phyloP scores from a whole-genome alignment of 1,140 invertebrate genomes.

The Lepidurus couesii region DNA sequence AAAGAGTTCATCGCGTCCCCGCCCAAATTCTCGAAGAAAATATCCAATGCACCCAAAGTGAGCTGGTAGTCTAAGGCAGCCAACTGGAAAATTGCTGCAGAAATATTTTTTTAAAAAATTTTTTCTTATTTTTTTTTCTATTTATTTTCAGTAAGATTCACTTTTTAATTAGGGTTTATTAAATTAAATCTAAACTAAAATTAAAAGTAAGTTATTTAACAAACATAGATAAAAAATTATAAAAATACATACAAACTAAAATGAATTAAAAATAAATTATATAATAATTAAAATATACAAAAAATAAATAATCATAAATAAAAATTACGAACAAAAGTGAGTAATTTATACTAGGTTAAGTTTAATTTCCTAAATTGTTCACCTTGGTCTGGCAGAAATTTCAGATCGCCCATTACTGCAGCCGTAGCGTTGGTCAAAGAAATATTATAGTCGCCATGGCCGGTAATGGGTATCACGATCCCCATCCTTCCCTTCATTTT shows the following conservation, averaged over 20 bases:
- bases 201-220: no score
- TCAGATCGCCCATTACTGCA: not conserved
- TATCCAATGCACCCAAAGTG: not conserved
- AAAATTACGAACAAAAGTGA: not conserved
- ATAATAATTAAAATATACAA: no score
- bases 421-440: not conserved
- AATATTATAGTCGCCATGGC: not conserved
- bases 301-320: not conserved
- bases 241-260: no score
- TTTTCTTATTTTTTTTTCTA: not conserved
- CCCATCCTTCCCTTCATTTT: not conserved
- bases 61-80: not conserved
- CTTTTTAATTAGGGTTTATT: not conserved
- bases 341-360: not conserved
- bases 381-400: not conserved
- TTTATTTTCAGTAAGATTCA: not conserved
- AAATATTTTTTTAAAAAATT: not conserved
- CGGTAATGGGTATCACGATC: not conserved
- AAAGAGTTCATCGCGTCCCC: not conserved
- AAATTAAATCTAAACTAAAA: no score
- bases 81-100: conserved; percentile 1
- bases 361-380: not conserved
- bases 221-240: no score
- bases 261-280: no score
- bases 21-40: not conserved